These are phyloP conservation scores for Cerastis leucographa DNA, from an alignment of 2,888 invertebrate genomes.

Conservation along the genomic window DNA sequence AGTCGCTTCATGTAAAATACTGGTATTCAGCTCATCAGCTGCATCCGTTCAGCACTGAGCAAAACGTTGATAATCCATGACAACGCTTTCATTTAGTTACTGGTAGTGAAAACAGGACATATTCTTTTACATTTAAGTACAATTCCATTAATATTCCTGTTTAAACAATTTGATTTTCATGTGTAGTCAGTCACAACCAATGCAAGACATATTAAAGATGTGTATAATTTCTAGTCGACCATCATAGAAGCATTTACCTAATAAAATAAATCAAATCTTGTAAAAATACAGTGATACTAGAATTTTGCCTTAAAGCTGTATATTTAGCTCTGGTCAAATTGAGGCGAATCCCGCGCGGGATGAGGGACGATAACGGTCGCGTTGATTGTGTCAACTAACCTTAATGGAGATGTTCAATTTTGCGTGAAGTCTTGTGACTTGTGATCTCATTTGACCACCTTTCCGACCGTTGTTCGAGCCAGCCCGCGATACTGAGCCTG, in stretches of 20 bases:
- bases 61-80: background rate
- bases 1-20: too few relatives aligned
- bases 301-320: background rate
- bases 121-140: slow-evolving; percentile 39
- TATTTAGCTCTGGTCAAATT: background rate
- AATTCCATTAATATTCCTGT: slow-evolving; percentile 38
- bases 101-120: background rate
- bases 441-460: background rate
- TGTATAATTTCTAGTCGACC: slow-evolving; percentile 47
- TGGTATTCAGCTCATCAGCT: too few relatives aligned
- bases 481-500: background rate
- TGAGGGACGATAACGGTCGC: background rate
- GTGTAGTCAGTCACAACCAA: slow-evolving; percentile 4
- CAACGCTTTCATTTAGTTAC: background rate
- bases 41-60: background rate
- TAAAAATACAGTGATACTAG: background rate
- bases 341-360: background rate
- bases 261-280: background rate
- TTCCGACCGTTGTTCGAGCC: background rate
- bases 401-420: background rate
- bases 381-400: background rate
- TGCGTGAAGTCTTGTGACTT: background rate
- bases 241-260: slow-evolving; percentile 23
- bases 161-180: slow-evolving; percentile 20
- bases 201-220: background rate